Conservation (phyloP, 2,113 vertebrate genomes). For the Ageneiosus marmoratus region DNA sequence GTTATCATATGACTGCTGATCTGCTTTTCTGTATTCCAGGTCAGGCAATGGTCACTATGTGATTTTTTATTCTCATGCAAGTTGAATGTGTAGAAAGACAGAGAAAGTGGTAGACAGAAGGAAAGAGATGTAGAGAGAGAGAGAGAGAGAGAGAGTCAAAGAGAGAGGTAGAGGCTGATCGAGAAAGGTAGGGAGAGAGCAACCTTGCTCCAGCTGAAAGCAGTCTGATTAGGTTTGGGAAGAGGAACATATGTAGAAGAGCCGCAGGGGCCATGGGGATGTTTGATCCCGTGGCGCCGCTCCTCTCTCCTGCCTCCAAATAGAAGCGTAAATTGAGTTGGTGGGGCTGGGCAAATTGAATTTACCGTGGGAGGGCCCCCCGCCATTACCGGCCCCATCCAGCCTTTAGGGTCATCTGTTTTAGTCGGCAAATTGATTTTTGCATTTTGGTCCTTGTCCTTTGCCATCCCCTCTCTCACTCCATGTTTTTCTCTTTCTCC, state of each 20-base stretch:
- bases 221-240: conserved; percentile 61
- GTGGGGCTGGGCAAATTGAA: conserved; percentile 61
- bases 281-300: conserved; percentile 59
- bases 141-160: not conserved
- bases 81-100: not conserved
- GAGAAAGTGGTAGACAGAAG: not conserved
- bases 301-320: conserved; percentile 56
- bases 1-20: not conserved
- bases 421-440: conserved; percentile 65
- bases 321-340: conserved; percentile 65
- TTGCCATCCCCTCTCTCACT: conserved; percentile 28
- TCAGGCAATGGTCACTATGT: conserved; percentile 12
- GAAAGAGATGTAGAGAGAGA: not conserved
- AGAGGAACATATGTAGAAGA: conserved; percentile 58
- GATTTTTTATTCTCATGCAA: conserved; percentile 6
- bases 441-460: conserved; percentile 55
- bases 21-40: not conserved
- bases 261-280: conserved; percentile 50
- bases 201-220: conserved; percentile 48
- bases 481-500: conserved; percentile 11
- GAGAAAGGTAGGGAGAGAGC: conserved; percentile 35
- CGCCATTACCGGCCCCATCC: conserved; percentile 55
- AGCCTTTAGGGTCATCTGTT: conserved; percentile 60
- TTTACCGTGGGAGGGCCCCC: conserved; percentile 54
- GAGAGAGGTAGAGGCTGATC: not conserved